phyloP scores from a whole-genome alignment of 2,888 invertebrate genomes.

The Dryadula phaetusa region DNA sequence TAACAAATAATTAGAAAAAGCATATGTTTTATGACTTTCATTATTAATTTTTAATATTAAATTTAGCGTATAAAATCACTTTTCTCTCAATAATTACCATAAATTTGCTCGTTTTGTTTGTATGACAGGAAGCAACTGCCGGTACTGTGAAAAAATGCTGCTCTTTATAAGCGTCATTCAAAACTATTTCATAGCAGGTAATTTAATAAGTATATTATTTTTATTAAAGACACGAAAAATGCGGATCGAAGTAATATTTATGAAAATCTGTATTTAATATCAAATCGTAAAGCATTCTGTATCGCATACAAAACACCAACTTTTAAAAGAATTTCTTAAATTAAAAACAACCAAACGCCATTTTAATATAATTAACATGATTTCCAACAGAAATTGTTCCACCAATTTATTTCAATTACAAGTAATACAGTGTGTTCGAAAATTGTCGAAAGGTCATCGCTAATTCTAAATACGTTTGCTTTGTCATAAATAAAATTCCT shows the following conservation, averaged over 20 bases:
- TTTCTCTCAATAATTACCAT: background rate
- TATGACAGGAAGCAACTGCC: conserved; percentile 7
- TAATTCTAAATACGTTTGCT: conserved; percentile 32
- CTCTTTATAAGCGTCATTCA: background rate
- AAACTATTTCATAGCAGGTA: background rate
- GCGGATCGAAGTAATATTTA: background rate
- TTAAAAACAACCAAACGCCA: too few relatives aligned
- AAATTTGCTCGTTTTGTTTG: background rate
- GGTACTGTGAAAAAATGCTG: conserved; percentile 6
- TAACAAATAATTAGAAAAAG: too few relatives aligned
- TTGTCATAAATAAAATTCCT: conserved; percentile 39
- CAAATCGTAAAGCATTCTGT: too few relatives aligned
- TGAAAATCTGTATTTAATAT: too few relatives aligned
- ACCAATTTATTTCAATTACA: conserved; percentile 17
- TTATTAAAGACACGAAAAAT: background rate
- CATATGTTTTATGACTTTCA: too few relatives aligned
- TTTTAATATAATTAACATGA: background rate
- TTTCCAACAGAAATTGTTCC: background rate
- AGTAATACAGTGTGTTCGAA: conserved; percentile 6
- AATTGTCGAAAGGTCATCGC: conserved; percentile 26
- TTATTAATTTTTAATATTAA: background rate
- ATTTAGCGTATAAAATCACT: background rate
- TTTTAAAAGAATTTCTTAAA: too few relatives aligned
- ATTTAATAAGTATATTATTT: background rate
- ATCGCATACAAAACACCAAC: too few relatives aligned